Conservation (phyloP, 2,888 invertebrate genomes). For the Chloroclystis v-ata region DNA sequence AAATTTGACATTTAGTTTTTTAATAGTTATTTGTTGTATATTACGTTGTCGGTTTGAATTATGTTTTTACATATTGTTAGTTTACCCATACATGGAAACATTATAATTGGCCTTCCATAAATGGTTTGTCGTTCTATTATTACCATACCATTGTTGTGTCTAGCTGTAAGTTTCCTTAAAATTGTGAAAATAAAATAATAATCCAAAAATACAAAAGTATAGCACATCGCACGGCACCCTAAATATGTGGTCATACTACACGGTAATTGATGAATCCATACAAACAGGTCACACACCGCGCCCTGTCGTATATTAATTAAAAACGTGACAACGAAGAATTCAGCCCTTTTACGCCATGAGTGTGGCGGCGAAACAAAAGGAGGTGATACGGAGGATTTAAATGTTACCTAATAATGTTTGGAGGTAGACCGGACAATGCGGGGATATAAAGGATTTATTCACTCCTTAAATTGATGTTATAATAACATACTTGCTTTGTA, state of each 20-base stretch:
- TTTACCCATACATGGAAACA: no score
- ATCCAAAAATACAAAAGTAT: not conserved
- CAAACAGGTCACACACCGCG: constrained; percentile 45
- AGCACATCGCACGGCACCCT: constrained; percentile 6
- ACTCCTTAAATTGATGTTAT: no score
- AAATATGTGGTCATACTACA: constrained; percentile 34
- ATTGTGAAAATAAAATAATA: no score
- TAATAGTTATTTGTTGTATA: no score
- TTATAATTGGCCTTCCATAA: no score
- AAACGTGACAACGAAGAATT: constrained; percentile 68
- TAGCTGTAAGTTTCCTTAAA: no score
- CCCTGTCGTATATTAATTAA: constrained; percentile 67
- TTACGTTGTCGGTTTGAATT: no score
- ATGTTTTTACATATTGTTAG: no score
- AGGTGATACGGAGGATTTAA: constrained; percentile 29
- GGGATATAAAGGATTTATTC: no score
- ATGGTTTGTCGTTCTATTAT: no score
- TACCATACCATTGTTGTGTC: no score
- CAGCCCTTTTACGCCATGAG: constrained; percentile 57
- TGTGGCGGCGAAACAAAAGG: constrained; percentile 39
- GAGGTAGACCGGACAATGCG: constrained; percentile 1
- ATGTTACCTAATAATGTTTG: constrained; percentile 37
- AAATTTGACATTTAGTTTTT: no score
- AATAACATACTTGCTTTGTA: not conserved
- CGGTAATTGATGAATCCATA: constrained; percentile 62